Evolutionary conservation across 2,888 invertebrate species (phyloP).

Genomic region (Cheilosia soror): DNA sequence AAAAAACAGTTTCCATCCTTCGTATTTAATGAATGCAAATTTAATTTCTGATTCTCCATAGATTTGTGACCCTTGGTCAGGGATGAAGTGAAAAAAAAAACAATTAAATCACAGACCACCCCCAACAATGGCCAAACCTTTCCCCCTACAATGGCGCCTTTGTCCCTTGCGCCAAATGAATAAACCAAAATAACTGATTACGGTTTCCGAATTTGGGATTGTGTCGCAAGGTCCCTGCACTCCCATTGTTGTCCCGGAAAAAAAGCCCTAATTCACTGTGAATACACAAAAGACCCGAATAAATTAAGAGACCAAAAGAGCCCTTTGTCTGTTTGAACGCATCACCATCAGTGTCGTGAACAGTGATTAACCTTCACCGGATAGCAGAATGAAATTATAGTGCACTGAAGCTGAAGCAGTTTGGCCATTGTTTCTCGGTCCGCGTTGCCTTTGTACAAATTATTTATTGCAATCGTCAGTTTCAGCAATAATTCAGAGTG

Average conservation of each 20-base stretch:
- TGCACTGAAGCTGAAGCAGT: neutral
- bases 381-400: neutral
- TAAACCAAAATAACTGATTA: slow-evolving; percentile 50
- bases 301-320: slow-evolving; percentile 29
- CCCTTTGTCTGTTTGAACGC: slow-evolving; percentile 15
- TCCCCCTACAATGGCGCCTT: slow-evolving; percentile 1
- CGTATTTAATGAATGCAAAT: slow-evolving; percentile 35
- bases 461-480: slow-evolving; percentile 32
- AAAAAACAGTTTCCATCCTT: neutral
- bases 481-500: slow-evolving; percentile 5
- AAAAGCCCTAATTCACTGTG: slow-evolving; percentile 35
- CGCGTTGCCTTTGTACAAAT: slow-evolving; percentile 5
- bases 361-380: slow-evolving; percentile 36
- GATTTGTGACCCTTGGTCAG: neutral
- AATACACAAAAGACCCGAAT: slow-evolving; percentile 31
- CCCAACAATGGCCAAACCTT: slow-evolving; percentile 1
- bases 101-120: slow-evolving; percentile 15
- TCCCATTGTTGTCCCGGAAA: slow-evolving; percentile 23
- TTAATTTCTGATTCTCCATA: slow-evolving; percentile 1
- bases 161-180: slow-evolving; percentile 34
- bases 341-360: slow-evolving; percentile 25
- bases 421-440: neutral
- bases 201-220: slow-evolving; percentile 39
- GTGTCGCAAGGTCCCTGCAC: neutral
- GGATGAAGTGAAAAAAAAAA: slow-evolving; percentile 1